These are phyloP conservation scores for Crotalus tigris DNA, from an alignment of 2,113 vertebrate species.

Conservation along the genomic window DNA sequence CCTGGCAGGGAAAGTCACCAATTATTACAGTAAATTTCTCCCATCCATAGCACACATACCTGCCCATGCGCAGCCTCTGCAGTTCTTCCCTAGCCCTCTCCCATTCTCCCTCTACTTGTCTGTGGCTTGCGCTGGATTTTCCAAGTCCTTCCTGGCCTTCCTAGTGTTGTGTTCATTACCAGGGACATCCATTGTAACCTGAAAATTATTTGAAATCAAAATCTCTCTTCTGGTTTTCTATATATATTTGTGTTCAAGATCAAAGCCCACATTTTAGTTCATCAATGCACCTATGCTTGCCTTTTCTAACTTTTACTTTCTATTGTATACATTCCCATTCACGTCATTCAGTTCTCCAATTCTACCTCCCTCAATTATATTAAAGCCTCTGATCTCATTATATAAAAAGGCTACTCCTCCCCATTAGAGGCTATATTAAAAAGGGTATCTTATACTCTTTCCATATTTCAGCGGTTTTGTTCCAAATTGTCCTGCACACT, in stretches of 20 bases:
- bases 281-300: background rate
- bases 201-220: background rate
- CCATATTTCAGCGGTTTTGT: background rate
- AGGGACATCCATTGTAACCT: background rate
- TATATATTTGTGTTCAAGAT: background rate
- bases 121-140: background rate
- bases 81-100: background rate
- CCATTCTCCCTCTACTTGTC: background rate
- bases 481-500: background rate
- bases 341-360: background rate
- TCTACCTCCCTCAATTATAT: background rate
- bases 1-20: too few relatives aligned
- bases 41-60: background rate
- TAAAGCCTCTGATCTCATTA: background rate
- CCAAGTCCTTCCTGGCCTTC: background rate
- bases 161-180: background rate
- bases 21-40: background rate
- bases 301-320: background rate
- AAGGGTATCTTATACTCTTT: background rate
- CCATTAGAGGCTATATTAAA: background rate
- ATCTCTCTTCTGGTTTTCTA: background rate
- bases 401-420: background rate
- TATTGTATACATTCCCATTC: background rate
- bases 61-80: background rate
- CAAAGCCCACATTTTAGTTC: background rate